A percentile compares a stretch with the other conserved stretches of the same genome.
Conservation (phyloP, 2,113 vertebrate genomes). For the Elachura formosa region DNA sequence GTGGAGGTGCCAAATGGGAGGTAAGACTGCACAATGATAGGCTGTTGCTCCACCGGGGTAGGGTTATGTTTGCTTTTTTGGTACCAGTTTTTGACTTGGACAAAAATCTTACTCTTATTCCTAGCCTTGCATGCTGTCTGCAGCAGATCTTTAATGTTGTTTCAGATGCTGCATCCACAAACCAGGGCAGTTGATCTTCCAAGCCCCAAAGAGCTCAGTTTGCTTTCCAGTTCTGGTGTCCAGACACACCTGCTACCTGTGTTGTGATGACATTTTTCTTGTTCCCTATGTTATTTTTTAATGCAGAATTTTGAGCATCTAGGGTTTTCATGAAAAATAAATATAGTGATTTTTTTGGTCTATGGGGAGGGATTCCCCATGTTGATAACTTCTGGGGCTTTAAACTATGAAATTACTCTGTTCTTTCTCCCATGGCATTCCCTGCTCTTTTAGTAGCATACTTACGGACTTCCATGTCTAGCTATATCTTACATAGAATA, state of each 20-base stretch:
- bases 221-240: background rate
- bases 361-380: background rate
- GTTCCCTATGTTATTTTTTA: background rate
- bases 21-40: background rate
- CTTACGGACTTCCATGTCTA: background rate
- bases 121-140: background rate
- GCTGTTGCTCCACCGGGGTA: background rate
- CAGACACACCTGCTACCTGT: rapidly evolving
- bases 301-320: background rate
- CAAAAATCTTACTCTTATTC: background rate
- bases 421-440: background rate
- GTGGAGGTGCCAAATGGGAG: background rate
- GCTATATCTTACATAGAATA: background rate
- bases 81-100: background rate
- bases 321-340: background rate
- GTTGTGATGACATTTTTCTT: background rate
- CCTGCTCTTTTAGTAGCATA: background rate
- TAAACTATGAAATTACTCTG: background rate
- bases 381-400: background rate
- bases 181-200: background rate
- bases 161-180: background rate
- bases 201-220: background rate
- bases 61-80: background rate
- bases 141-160: background rate
- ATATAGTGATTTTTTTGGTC: background rate